These are phyloP conservation scores for Arrhamphus sclerolepis DNA, from an alignment of 2,797 vertebrate genomes.

Conservation along the genomic window DNA sequence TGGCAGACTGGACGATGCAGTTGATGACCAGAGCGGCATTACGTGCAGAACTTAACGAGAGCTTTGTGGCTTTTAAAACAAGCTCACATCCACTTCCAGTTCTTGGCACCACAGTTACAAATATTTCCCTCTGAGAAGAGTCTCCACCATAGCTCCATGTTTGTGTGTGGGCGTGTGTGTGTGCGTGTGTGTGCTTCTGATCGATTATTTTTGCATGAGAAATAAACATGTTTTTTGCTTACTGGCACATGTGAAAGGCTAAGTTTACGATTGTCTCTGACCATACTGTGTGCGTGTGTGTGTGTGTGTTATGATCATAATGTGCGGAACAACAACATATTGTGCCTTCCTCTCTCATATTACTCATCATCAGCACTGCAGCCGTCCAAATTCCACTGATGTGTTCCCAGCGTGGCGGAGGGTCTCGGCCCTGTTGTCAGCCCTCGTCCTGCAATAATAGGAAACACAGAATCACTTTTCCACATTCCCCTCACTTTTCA, in stretches of 20 bases:
- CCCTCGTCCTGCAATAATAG: constrained; percentile 71
- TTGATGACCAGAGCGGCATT: no score
- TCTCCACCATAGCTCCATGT: constrained; percentile 41
- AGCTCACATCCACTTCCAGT: constrained; percentile 46
- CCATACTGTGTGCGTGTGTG: neutral
- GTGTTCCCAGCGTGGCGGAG: constrained; percentile 31
- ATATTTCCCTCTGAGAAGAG: constrained; percentile 54
- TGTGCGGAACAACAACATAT: constrained; percentile 66
- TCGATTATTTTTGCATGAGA: no score
- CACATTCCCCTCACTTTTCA: constrained; percentile 56
- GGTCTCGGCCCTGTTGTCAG: constrained; percentile 52
- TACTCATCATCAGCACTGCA: constrained; percentile 71
- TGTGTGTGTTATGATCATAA: constrained; percentile 39
- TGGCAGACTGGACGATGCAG: no score
- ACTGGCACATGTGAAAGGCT: no score
- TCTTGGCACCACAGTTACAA: constrained; percentile 48
- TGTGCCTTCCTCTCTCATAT: constrained; percentile 69
- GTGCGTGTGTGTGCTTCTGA: no score
- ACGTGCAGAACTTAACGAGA: constrained; percentile 46
- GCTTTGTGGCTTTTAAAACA: constrained; percentile 33
- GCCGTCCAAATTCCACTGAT: constrained; percentile 65
- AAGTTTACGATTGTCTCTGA: no score
- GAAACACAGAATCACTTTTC: constrained; percentile 74
- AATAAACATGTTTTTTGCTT: no score
- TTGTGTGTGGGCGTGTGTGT: neutral